Conservation (phyloP, 2,113 vertebrate genomes). For the Sylvietta virens region DNA sequence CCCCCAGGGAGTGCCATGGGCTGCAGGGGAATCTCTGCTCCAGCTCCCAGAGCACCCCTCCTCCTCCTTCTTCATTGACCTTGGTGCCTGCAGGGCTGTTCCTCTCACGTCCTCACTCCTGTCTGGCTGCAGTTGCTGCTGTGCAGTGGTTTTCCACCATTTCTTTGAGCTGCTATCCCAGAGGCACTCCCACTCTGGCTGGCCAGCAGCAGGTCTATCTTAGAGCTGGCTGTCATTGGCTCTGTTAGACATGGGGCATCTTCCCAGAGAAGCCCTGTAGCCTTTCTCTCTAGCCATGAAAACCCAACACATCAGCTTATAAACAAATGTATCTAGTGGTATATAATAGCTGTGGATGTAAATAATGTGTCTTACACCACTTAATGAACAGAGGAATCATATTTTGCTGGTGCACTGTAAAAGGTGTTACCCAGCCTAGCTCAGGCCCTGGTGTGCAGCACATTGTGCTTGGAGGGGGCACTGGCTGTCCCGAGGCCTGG, state of each 20-base stretch:
- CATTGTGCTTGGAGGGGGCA: neutral
- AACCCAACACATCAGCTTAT: neutral
- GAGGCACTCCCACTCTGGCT: neutral
- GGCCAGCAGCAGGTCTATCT: fast-evolving
- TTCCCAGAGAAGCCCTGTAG: neutral
- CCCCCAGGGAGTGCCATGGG: neutral
- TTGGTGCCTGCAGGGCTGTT: neutral
- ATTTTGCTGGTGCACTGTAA: neutral
- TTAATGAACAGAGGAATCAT: neutral
- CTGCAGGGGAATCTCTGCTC: neutral
- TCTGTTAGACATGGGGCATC: neutral
- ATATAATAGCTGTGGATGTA: neutral
- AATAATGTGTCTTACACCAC: neutral
- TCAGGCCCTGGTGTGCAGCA: neutral
- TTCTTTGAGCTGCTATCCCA: neutral
- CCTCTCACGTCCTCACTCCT: neutral
- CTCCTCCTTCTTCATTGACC: neutral
- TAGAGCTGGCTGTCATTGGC: neutral
- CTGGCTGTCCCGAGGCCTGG: neutral
- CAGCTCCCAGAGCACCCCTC: neutral
- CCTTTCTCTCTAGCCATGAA: neutral
- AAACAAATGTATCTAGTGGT: neutral
- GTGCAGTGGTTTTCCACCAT: neutral
- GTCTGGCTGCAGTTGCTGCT: neutral
- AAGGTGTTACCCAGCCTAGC: neutral